These are phyloP conservation scores for Thecophora atra DNA, from an alignment of 2,888 invertebrate genomes.

Conservation along the genomic window DNA sequence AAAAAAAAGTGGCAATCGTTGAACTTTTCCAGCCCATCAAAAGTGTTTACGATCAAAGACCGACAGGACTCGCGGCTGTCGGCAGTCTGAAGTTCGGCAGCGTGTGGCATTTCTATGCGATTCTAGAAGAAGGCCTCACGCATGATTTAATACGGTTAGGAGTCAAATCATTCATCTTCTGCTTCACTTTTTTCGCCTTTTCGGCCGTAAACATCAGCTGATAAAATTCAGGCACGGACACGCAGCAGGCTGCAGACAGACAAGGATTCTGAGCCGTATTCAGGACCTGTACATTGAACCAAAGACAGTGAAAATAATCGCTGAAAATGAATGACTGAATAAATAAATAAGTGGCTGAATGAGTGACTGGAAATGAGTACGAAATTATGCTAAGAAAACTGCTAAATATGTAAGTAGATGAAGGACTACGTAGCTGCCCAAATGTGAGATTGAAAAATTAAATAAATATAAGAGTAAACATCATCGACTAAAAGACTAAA, in stretches of 20 bases:
- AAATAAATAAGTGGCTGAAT: too few relatives aligned
- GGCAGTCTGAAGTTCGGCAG: neutral
- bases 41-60: neutral
- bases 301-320: neutral
- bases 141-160: neutral
- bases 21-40: neutral
- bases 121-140: neutral
- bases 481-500: too few relatives aligned
- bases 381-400: too few relatives aligned
- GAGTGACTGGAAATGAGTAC: too few relatives aligned
- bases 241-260: slow-evolving; percentile 36
- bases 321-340: too few relatives aligned
- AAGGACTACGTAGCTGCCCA: neutral
- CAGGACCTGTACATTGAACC: neutral
- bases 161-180: too few relatives aligned
- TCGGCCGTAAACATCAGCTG: slow-evolving; percentile 1
- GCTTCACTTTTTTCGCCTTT: neutral
- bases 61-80: neutral
- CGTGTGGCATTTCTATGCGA: neutral
- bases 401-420: too few relatives aligned
- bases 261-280: neutral
- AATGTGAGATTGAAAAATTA: too few relatives aligned
- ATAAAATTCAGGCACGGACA: slow-evolving; percentile 44
- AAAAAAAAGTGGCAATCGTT: too few relatives aligned
- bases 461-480: too few relatives aligned